Evolutionary conservation across 2,113 vertebrate species (phyloP), one percentile per base, ranked within the genome.

Genomic region (Cebus imitator): DNA sequence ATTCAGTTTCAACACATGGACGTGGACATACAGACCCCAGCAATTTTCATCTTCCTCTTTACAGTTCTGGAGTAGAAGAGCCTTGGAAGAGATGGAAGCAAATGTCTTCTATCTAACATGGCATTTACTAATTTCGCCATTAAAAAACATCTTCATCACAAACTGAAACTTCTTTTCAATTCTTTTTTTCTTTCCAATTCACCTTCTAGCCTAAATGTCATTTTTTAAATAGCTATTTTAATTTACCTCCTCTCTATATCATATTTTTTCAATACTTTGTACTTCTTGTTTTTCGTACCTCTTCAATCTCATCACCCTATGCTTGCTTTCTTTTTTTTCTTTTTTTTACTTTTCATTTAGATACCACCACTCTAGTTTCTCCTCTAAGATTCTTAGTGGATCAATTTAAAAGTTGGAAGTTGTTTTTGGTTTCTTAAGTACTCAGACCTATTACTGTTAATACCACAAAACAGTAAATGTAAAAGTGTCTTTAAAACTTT

Each of bases 151-250:
- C 80, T 92, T 96, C 57, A 80, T 73, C 13, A 48, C 27, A 75
- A 93, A 94, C 40, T 55, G 32, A 96, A 97, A 87, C 18, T 25
- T 83, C 32, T 81, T 68, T 96, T 64, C 93, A 58, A 37, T 90
- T 87, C 21, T 87, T 82, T 81, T 84, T 78, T 84, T 66, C 52
- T 75, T 92, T 79, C 66, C 18, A 91, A 90, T 88, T 96, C 91
- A 95, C 37, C 78, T 68, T 89, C 55, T 48, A 73, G 13, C 25
- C 84, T 68, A 93, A 86, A 8, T 2, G n/a, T 93, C 32, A 13
- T 68, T 82, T 91, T 50, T 96, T 35, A 2, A 73, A 75, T 57
- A 89, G 85, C 11, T 66, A 48, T 95, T 92, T 85, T 50, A 37
- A 80, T 57, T 95, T 91, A 86, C n/a, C 18, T 66, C 78, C 45